Percentiles rank a stretch among this genome's conserved stretches.
phyloP scores from a whole-genome alignment of 2,113 vertebrate species.

The Chunga burmeisteri region DNA sequence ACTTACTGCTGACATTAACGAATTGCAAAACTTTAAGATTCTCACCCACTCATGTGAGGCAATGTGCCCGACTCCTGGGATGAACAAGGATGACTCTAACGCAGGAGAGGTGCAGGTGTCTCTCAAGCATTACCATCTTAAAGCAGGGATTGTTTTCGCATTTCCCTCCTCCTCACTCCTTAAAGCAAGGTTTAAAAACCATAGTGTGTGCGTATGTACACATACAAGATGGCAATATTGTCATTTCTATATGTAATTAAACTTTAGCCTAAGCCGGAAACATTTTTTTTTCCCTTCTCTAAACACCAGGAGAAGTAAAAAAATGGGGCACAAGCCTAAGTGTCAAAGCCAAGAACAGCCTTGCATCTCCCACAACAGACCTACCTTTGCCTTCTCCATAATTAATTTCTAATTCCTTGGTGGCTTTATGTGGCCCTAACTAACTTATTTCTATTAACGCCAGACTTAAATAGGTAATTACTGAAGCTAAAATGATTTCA shows the following conservation, averaged over 20 bases:
- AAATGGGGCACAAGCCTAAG: not conserved
- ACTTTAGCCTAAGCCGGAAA: not conserved
- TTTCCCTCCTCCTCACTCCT: not conserved
- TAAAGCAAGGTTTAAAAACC: not conserved
- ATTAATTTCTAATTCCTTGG: not conserved
- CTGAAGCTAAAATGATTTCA: slow-evolving; percentile 39
- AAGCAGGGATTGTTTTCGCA: not conserved
- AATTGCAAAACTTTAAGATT: slow-evolving; percentile 20
- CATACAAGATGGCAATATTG: not conserved
- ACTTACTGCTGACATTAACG: slow-evolving; percentile 47
- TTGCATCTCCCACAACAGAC: not conserved
- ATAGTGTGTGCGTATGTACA: not conserved
- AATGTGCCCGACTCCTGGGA: not conserved
- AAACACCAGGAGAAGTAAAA: accelerated
- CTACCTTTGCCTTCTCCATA: not conserved
- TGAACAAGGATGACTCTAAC: not conserved
- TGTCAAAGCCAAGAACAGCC: not conserved
- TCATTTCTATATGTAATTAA: not conserved
- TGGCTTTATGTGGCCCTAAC: not conserved
- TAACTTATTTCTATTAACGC: slow-evolving; percentile 23
- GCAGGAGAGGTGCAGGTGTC: not conserved
- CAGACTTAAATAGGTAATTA: slow-evolving; percentile 51
- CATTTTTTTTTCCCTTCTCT: not conserved
- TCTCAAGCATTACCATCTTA: not conserved
- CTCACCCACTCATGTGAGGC: slow-evolving; percentile 23